phyloP scores from a whole-genome alignment of 2,797 vertebrate species.

The Discoglossus pictus region DNA sequence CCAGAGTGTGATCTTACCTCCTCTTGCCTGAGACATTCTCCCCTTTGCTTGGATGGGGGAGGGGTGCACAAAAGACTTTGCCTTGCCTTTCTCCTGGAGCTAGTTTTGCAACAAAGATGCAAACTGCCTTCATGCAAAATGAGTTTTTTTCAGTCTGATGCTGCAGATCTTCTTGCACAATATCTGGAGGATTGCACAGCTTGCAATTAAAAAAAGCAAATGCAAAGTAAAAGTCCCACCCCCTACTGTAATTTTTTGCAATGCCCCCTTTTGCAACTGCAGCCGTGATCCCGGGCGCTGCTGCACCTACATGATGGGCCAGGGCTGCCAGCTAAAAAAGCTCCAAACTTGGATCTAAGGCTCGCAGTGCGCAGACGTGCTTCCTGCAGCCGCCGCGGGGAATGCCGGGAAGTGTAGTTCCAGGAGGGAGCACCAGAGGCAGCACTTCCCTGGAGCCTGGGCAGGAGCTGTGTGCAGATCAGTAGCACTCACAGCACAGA shows the following conservation, averaged over 20 bases:
- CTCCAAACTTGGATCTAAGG: conserved; percentile 89
- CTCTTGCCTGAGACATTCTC: conserved; percentile 87
- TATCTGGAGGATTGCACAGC: conserved; percentile 72
- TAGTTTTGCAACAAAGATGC: conserved; percentile 90
- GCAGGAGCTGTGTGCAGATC: not conserved
- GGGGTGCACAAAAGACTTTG: conserved; percentile 95
- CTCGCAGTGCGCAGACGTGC: conserved; percentile 76
- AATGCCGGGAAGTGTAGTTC: conserved; percentile 76
- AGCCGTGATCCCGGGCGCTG: conserved; percentile 74
- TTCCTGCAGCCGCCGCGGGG: conserved; percentile 74
- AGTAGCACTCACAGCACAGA: too few species aligned
- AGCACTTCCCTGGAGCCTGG: conserved; percentile 27
- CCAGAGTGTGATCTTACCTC: conserved; percentile 81
- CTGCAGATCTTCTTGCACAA: conserved; percentile 75
- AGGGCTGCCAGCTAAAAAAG: conserved; percentile 86
- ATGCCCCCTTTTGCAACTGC: conserved; percentile 62
- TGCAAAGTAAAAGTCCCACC: conserved; percentile 65
- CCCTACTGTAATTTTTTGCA: conserved; percentile 39
- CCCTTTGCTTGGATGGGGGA: conserved; percentile 89
- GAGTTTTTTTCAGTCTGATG: conserved; percentile 72
- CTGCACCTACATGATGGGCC: conserved; percentile 94
- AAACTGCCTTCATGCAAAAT: conserved; percentile 86
- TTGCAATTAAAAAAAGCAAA: conserved; percentile 68
- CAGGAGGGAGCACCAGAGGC: conserved; percentile 36
- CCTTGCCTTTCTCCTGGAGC: conserved; percentile 85